Percentiles rank a stretch among this genome's conserved stretches.
Conservation (phyloP, 1,140 invertebrate genomes). For the Phthorimaea operculella region DNA sequence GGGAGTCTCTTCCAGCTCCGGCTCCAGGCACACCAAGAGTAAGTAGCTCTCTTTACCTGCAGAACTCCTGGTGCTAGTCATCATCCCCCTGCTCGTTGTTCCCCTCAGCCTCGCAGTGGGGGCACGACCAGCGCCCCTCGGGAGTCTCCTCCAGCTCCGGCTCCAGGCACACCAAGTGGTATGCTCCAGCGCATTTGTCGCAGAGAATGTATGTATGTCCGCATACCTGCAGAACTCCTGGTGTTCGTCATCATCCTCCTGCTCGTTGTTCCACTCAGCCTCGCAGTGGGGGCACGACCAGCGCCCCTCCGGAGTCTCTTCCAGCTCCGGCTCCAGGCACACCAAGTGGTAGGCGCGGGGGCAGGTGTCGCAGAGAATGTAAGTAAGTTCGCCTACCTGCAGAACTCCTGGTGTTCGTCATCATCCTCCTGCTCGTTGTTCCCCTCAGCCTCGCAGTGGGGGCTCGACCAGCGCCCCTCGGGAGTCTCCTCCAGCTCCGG, state of each 20-base stretch:
- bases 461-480: conserved; percentile 99
- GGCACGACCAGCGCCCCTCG: conserved; percentile 99
- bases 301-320: conserved; percentile 98
- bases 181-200: conserved; percentile 98
- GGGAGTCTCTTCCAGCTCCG: conserved; percentile 97
- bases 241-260: conserved; percentile 91
- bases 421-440: conserved; percentile 85
- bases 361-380: conserved; percentile 99
- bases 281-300: conserved; percentile 99
- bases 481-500: conserved; percentile 98
- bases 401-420: conserved; percentile 97
- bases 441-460: conserved; percentile 95
- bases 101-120: conserved; percentile 95
- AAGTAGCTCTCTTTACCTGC: conserved; percentile 76
- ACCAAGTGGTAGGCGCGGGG: conserved; percentile 98
- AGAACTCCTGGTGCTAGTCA: conserved; percentile 97
- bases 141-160: conserved; percentile 98
- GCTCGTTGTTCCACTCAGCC: conserved; percentile 85
- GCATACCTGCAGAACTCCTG: conserved; percentile 95
- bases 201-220: too few species aligned
- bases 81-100: conserved; percentile 85
- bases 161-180: conserved; percentile 98
- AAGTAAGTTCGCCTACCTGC: conserved; percentile 76
- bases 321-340: conserved; percentile 97
- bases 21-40: conserved; percentile 97